Evolutionary conservation across 2,888 invertebrate species (phyloP), one percentile per base, ranked within the genome.

Genomic region (Harpalus rubripes): DNA sequence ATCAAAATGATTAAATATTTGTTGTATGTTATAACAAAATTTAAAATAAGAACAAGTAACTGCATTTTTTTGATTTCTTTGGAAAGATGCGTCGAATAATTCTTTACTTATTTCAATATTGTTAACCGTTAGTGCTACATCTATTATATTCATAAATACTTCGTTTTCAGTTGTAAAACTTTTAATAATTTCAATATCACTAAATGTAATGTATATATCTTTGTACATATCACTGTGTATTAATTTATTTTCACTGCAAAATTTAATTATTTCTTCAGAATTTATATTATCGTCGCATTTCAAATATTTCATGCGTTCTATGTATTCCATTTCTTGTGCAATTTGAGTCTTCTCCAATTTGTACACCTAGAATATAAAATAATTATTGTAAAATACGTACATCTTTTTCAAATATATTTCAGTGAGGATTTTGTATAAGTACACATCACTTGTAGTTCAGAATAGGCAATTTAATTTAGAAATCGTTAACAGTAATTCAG

Each of bases 301-400:
- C 7, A 90, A 88, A 68, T 88, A 88, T 81, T 91, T 92, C 74
- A 95, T 92, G 86, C 94, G 94, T 89, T 95, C 94, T 22, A 95
- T 94, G 89, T 95, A 95, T 85, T 93, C 92, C n/a, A 96, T 93
- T 90, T 96, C 95, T 0, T 93, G 93, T 78, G 94, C 94, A 32
- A 95, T 91, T 88, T 93, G 92, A 7, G 93, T 94, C 86, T 95
- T 93, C 82, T 94, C 93, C 88, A 96, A 90, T 88, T 94, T 93
- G 87, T 95, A 96, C 90, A 94, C 94, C 96, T 96, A 32, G 92
- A 91, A 81, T 87, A 88, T 87, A 86, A 84, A 41, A 41, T n/a
- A 41, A 41, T 7, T 41, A 8, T 63, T 32, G 72, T 22, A 74
- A 52, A 32, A 5, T 32, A 32, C 32, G 6, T 32, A 32, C 32